Conservation (phyloP, 2,113 vertebrate species). For the Neotragus pygmaeus region DNA sequence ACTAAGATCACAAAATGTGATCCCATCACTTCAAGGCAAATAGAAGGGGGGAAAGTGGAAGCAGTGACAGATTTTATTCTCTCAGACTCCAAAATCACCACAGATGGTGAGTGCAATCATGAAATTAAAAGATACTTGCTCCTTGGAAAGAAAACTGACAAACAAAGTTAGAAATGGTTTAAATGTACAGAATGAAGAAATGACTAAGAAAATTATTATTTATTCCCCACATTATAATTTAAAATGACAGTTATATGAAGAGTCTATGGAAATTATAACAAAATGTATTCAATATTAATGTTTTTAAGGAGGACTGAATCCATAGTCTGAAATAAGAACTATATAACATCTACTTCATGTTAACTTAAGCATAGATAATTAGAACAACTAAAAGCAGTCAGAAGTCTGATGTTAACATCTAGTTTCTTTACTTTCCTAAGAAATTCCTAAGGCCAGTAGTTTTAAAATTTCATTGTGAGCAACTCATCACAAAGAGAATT, state of each 20-base stretch:
- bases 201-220: not conserved
- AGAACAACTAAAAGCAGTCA: not conserved
- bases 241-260: constrained; percentile 6
- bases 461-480: not conserved
- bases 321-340: not conserved
- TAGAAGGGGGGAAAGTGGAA: not conserved
- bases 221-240: not conserved
- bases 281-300: not conserved
- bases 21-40: not conserved
- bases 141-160: not conserved
- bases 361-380: not conserved
- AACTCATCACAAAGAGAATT: not conserved
- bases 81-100: not conserved
- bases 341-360: not conserved
- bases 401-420: not conserved
- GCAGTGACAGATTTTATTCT: not conserved
- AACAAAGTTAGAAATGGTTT: not conserved
- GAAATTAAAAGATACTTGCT: not conserved
- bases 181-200: not conserved
- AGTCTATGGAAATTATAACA: not conserved
- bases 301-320: not conserved
- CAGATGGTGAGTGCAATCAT: not conserved
- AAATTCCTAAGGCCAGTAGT: not conserved
- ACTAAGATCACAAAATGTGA: not conserved
- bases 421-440: not conserved